phyloP scores from a whole-genome alignment of 2,888 invertebrate genomes.

The Atethmia centrago region DNA sequence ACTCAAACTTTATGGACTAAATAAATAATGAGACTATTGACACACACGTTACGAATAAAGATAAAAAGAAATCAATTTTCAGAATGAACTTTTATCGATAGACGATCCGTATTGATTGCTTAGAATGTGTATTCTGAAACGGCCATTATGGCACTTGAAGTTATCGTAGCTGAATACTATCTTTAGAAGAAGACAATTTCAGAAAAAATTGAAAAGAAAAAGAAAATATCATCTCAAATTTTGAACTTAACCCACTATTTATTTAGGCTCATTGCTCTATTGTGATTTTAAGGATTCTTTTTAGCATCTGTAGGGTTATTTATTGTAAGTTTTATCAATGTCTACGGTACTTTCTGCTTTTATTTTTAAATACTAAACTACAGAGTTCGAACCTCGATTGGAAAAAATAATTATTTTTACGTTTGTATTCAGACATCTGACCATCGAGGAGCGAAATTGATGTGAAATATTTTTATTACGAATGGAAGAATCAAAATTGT shows the following conservation, averaged over 20 bases:
- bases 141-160: constrained; percentile 11
- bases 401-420: not conserved
- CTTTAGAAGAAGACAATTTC: not conserved
- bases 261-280: not conserved
- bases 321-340: constrained; percentile 1
- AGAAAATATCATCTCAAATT: constrained; percentile 1
- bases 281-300: constrained; percentile 18
- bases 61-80: constrained; percentile 1
- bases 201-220: constrained; percentile 10
- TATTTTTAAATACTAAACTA: not conserved
- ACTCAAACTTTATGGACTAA: not conserved
- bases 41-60: not conserved
- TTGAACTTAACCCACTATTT: constrained; percentile 5
- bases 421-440: not conserved
- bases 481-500: not conserved
- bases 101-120: constrained; percentile 1
- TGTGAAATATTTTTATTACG: too few relatives aligned
- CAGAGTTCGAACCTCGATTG: not conserved
- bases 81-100: not conserved
- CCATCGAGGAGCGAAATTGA: too few relatives aligned
- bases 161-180: constrained; percentile 14
- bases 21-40: not conserved
- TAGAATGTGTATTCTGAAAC: constrained; percentile 2
- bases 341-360: not conserved
- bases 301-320: not conserved